Evolutionary conservation across 2,797 vertebrate genomes (phyloP), one percentile per base, ranked within the genome.

Genomic region (Apogon hyalosoma): DNA sequence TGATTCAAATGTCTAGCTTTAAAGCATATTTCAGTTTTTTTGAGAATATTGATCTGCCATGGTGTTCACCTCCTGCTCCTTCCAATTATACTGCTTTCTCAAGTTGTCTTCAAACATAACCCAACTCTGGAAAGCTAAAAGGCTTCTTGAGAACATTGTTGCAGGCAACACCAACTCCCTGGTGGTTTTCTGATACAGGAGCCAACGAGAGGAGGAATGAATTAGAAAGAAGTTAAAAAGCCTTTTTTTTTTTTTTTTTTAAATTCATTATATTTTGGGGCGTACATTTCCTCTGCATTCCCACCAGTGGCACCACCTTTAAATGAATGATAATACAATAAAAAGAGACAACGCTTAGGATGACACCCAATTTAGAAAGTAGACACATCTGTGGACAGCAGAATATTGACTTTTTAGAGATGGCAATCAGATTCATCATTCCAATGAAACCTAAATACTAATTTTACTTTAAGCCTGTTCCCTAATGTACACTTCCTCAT

Each of bases 21-120:
- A 69, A 65, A 70, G 73, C 48, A 57, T 54, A 75, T 77, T 83
- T 73, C 77, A 73, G 52, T 51, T 60, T 68, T 45, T 48, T 83
- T 75, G 41, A 50, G 70, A 74, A 79, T 88, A 90, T 90, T 62
- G 85, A 88, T 91, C 77, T 43, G 70, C 36, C 65, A 66, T 53
- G 36, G 73, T 62, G 75, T 83, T 87, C 75, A 87, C 74, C 81
- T 86, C 84, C 84, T 28, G 73, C 79, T 83, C 70, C 62, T 80
- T 83, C 66, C 73, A 87, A 86, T 90, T 85, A 88, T 56, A 57
- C 36, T 33, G 9, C 64, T 84, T 82, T 84, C 75, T 81, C 69
- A 55, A 74, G 65, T 39, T 53, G 40, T 77, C 63, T 78, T 82
- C 75, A 87, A 72, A 86, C 86, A 83, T 77, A 86, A 76, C 63